Base-by-base conservation (phyloP, 1,140 invertebrate genomes). In the Bombus superbus region DNA sequence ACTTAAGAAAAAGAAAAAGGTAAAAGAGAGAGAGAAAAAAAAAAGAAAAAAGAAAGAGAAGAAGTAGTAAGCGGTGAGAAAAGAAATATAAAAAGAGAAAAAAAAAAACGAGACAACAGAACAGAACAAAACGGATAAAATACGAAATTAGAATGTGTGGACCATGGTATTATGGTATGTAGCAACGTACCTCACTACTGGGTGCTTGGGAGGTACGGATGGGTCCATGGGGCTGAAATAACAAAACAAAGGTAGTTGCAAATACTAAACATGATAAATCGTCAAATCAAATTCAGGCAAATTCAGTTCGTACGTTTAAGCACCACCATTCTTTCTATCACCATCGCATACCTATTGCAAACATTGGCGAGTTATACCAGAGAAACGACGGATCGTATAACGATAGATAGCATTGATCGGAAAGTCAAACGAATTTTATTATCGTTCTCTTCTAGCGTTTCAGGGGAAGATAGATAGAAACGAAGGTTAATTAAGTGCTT, bases 141-240 rank as follows among this genome's bases (percentile, higher is more conserved):
- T 83, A 87, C 69, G 90, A 92, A 91, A 89, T 86, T 85, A 92
- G 83, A 91, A 90, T n/a, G 68, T 66, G 91, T 90, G 93, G 92
- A 92, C 81, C 85, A 89, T 93, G 92, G 92, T 91, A 94, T 91
- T 94, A 94, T 93, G 93, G 92, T 92, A 94, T 95, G 92, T 42
- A 77, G 91, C 91, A 95, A 96, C 96, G 95, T 96, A 96, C 96
- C 96, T 96, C 96, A 96, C 96, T 96, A 96, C 95, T 94, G 94
- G 94, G 93, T 95, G 94, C 95, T 95, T 95, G 92, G 94, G 94
- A 92, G 95, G 94, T 94, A 95, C 95, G 94, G 95, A 95, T 95
- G 96, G 95, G 94, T 96, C 96, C 96, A 96, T 96, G 94, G 96
- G 96, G 95, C 96, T 96, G 96, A 96, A 96, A 96, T 96, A 96